phyloP scores from a whole-genome alignment of 2,113 vertebrate genomes.

The Malurus alboscapulatus region DNA sequence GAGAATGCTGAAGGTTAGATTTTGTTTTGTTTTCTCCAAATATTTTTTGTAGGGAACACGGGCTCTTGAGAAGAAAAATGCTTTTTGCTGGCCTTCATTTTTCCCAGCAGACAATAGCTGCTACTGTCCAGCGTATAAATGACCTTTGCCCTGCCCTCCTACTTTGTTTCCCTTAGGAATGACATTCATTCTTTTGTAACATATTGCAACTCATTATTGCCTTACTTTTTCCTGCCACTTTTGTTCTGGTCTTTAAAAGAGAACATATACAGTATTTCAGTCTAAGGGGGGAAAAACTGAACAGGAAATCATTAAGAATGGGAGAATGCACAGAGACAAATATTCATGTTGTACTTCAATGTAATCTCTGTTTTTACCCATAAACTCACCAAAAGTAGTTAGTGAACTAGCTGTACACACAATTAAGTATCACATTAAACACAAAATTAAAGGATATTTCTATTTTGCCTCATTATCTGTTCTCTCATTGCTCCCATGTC shows the following conservation, averaged over 20 bases:
- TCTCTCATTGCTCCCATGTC: not conserved
- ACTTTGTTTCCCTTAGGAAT: constrained; percentile 75
- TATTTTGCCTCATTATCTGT: not conserved
- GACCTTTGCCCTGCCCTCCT: constrained; percentile 72
- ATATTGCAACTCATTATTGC: constrained; percentile 42
- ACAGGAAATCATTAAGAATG: constrained; percentile 13
- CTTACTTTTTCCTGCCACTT: constrained; percentile 47
- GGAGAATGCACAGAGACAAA: not conserved
- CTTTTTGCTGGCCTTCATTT: constrained; percentile 30
- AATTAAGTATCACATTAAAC: not conserved
- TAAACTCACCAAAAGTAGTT: not conserved
- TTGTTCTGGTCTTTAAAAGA: constrained; percentile 29
- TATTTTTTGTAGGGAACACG: constrained; percentile 4
- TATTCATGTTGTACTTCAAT: not conserved
- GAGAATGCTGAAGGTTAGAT: not conserved
- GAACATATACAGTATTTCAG: not conserved
- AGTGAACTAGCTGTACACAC: not conserved
- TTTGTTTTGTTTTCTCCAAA: constrained; percentile 17
- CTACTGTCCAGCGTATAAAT: constrained; percentile 72
- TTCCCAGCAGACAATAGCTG: constrained; percentile 61
- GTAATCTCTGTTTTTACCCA: not conserved
- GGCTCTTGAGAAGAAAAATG: constrained; percentile 29
- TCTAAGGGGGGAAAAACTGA: not conserved
- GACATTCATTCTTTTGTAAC: constrained; percentile 70
- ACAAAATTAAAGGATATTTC: not conserved